Evolutionary conservation across 1,140 invertebrate species (phyloP).

Genomic region (Argopecten irradians): DNA sequence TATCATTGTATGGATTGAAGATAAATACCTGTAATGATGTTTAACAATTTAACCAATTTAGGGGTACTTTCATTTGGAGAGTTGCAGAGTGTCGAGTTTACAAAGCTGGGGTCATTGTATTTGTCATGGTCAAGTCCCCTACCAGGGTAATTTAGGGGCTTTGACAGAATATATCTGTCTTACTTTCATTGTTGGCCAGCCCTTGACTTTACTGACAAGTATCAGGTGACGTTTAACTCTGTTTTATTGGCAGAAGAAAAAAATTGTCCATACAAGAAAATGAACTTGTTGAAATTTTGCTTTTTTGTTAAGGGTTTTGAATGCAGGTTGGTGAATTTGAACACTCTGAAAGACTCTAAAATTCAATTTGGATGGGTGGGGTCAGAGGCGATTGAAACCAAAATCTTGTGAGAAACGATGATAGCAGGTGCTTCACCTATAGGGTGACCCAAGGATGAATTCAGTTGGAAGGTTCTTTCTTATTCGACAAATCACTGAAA

Average conservation of each 20-base stretch:
- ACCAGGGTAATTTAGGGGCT: neutral
- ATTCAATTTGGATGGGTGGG: slow-evolving; percentile 6
- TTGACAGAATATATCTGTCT: slow-evolving; percentile 9
- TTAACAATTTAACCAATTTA: neutral
- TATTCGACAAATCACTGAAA: neutral
- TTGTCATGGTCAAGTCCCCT: slow-evolving; percentile 20
- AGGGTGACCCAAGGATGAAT: neutral
- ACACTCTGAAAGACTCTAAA: neutral
- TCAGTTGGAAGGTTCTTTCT: neutral
- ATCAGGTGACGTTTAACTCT: neutral
- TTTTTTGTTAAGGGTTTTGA: neutral
- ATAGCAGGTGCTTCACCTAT: neutral
- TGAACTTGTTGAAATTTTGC: slow-evolving; percentile 17
- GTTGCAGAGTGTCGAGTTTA: neutral
- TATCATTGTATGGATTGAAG: neutral
- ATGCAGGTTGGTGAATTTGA: slow-evolving; percentile 13
- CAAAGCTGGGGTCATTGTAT: neutral
- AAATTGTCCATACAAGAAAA: neutral
- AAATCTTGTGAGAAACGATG: neutral
- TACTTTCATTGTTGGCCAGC: neutral
- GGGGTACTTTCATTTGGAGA: slow-evolving; percentile 14
- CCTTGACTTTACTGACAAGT: neutral
- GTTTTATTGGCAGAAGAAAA: neutral
- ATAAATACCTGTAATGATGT: slow-evolving; percentile 17
- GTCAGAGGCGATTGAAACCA: slow-evolving; percentile 1